phyloP scores from a whole-genome alignment of 2,113 vertebrate genomes.

The Nothobranchius kuhntae region DNA sequence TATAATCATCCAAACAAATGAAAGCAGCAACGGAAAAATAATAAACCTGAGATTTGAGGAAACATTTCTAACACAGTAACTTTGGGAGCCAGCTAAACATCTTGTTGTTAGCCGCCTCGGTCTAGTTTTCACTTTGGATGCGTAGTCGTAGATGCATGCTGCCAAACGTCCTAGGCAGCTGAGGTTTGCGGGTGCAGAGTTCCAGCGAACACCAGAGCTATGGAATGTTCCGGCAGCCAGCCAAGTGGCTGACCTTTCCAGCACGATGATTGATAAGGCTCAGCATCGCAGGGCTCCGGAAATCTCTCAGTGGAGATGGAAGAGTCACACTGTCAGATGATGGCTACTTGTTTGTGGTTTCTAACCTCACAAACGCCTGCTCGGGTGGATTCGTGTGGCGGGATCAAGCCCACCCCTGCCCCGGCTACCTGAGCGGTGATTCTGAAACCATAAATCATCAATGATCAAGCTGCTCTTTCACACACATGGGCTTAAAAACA shows the following conservation, averaged over 20 bases:
- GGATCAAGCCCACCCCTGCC: slow-evolving; percentile 2
- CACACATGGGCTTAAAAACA: too few species aligned
- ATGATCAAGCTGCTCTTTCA: neutral
- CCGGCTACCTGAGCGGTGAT: slow-evolving; percentile 8
- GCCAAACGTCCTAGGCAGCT: slow-evolving; percentile 26
- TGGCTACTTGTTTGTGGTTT: slow-evolving; percentile 73
- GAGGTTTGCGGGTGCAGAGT: slow-evolving; percentile 23
- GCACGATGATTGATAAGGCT: slow-evolving; percentile 67
- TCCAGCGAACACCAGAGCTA: slow-evolving; percentile 44
- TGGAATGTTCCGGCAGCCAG: slow-evolving; percentile 44
- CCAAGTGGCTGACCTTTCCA: slow-evolving; percentile 76
- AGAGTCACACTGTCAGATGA: slow-evolving; percentile 66
- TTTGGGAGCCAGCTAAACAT: neutral
- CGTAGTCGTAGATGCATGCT: neutral
- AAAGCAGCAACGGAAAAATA: neutral
- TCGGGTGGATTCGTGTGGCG: slow-evolving; percentile 36
- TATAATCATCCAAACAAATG: neutral
- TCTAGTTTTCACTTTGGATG: neutral
- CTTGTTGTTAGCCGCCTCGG: neutral
- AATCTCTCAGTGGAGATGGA: slow-evolving; percentile 67
- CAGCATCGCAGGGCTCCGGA: slow-evolving; percentile 72
- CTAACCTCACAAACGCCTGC: slow-evolving; percentile 53
- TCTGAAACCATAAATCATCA: slow-evolving; percentile 10
- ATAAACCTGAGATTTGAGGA: neutral
- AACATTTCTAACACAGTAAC: neutral